Evolutionary conservation across 2,113 vertebrate genomes (phyloP).

Genomic region (Epinephelus fuscoguttatus): DNA sequence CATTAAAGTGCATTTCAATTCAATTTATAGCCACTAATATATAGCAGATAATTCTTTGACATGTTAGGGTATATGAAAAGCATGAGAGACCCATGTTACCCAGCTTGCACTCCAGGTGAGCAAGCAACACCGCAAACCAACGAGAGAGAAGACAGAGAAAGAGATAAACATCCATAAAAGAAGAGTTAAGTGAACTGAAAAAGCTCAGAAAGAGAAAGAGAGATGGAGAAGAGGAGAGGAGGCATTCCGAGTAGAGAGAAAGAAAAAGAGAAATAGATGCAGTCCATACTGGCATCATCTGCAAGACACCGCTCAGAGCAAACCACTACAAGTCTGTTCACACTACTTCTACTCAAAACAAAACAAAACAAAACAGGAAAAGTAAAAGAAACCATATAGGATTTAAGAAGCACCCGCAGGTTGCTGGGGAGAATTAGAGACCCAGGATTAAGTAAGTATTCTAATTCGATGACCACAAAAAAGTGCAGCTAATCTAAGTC

Average conservation of each 20-base stretch:
- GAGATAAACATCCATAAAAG: conserved; percentile 75
- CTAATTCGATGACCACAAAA: conserved; percentile 47
- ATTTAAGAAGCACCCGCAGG: conserved; percentile 81
- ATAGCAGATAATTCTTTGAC: background rate
- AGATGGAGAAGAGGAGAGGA: conserved; percentile 56
- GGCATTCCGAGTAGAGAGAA: conserved; percentile 80
- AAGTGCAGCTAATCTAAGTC: conserved; percentile 58
- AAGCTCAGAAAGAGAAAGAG: conserved; percentile 58
- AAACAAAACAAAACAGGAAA: conserved; percentile 43
- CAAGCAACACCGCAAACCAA: conserved; percentile 76
- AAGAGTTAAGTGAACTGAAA: conserved; percentile 66
- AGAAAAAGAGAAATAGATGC: conserved; percentile 72
- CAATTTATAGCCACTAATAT: background rate
- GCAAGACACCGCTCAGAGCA: conserved; percentile 82
- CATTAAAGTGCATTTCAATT: background rate
- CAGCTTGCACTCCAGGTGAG: conserved; percentile 75
- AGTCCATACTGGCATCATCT: conserved; percentile 80
- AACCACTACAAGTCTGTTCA: conserved; percentile 74
- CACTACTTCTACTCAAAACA: conserved; percentile 71
- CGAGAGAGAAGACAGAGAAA: conserved; percentile 63
- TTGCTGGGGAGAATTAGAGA: conserved; percentile 58
- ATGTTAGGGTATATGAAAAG: background rate
- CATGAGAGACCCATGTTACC: conserved; percentile 74
- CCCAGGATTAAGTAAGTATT: conserved; percentile 49
- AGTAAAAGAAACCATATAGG: conserved; percentile 56